Evolutionary conservation across 2,888 invertebrate species (phyloP).

Genomic region (Drosophila anceps): DNA sequence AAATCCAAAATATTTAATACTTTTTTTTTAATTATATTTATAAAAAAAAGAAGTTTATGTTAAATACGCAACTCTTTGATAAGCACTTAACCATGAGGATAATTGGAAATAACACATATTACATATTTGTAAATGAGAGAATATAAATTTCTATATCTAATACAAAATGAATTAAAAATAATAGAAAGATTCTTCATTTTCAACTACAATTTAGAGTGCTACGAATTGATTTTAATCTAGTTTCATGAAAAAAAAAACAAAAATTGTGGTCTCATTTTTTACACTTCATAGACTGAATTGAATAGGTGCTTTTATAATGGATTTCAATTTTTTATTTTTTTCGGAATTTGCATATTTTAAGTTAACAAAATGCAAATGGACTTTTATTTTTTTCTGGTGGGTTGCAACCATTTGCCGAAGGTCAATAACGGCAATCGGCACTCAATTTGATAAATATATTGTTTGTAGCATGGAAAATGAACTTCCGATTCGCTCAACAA

Average conservation of each 20-base stretch:
- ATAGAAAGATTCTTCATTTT: neutral
- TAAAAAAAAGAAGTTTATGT: too few relatives aligned
- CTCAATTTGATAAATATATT: conserved; percentile 35
- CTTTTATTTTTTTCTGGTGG: conserved; percentile 11
- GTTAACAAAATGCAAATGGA: conserved; percentile 14
- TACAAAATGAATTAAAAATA: neutral
- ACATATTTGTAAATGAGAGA: neutral
- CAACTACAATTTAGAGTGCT: neutral
- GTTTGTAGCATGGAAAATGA: conserved; percentile 49
- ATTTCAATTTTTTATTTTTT: conserved; percentile 12
- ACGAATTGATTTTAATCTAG: neutral
- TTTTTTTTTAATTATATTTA: too few relatives aligned
- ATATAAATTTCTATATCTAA: neutral
- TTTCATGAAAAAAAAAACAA: neutral
- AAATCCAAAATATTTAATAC: too few relatives aligned
- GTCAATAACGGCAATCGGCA: conserved; percentile 31
- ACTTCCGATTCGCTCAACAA: conserved; percentile 49
- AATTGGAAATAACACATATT: neutral
- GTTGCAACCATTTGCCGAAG: conserved; percentile 6
- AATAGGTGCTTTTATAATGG: conserved; percentile 28
- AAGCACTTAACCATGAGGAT: neutral
- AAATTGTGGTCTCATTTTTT: neutral
- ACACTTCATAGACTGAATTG: conserved; percentile 8
- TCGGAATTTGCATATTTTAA: conserved; percentile 31
- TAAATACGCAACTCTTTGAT: too few relatives aligned